phyloP scores from a whole-genome alignment of 2,888 invertebrate species.

The Pheosia gnoma region DNA sequence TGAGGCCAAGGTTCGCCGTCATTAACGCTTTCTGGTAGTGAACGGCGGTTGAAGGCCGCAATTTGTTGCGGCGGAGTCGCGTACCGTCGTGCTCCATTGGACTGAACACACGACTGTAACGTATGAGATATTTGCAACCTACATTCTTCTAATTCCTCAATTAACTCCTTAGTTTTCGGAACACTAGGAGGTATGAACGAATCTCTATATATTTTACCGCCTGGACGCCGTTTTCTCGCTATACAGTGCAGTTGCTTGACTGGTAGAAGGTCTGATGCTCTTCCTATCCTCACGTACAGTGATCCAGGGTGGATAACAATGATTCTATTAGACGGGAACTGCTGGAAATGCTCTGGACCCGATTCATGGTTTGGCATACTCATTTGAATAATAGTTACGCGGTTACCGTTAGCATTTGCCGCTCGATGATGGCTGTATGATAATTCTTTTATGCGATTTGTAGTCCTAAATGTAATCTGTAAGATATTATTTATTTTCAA shows the following conservation, averaged over 20 bases:
- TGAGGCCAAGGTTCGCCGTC: slow-evolving; percentile 86
- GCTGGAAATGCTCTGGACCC: slow-evolving; percentile 80
- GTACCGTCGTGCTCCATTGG: slow-evolving; percentile 91
- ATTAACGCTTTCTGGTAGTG: slow-evolving; percentile 87
- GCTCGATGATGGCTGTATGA: background rate
- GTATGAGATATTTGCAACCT: slow-evolving; percentile 93
- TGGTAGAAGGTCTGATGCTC: slow-evolving; percentile 95
- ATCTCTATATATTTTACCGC: slow-evolving; percentile 85
- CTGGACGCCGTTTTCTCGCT: slow-evolving; percentile 86
- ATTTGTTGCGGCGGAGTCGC: slow-evolving; percentile 96
- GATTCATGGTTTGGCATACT: slow-evolving; percentile 70
- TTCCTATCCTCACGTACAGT: slow-evolving; percentile 93
- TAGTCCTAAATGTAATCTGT: no score
- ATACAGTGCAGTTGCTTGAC: slow-evolving; percentile 93
- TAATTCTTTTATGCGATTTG: no score
- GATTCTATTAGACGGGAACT: slow-evolving; percentile 91
- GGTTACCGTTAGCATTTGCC: background rate
- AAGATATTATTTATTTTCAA: no score
- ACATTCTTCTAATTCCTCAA: slow-evolving; percentile 93
- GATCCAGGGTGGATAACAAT: slow-evolving; percentile 98
- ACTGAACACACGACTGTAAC: slow-evolving; percentile 93
- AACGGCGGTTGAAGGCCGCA: slow-evolving; percentile 92
- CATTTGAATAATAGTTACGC: slow-evolving; percentile 52
- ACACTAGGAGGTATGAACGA: slow-evolving; percentile 86
- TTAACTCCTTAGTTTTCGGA: slow-evolving; percentile 86